Evolutionary conservation across 2,888 invertebrate species (phyloP), one percentile per base, ranked within the genome.

Genomic region (Volucella zonaria): DNA sequence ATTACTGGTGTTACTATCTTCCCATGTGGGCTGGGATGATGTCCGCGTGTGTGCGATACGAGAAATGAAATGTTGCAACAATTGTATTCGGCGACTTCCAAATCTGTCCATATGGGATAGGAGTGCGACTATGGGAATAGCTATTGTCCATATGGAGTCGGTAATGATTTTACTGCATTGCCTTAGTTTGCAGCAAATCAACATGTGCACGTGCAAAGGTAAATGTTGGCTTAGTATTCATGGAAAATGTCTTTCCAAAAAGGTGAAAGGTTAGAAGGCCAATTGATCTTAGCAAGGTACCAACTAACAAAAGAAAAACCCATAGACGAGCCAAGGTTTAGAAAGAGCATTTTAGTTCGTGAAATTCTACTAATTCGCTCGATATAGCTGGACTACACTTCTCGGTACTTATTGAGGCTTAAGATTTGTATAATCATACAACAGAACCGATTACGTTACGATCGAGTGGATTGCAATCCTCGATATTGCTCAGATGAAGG

Each of bases 51-150:
- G 85, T 81, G 81, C 85, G 76, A 85, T 85, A 85, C 85, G 85
- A 81, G 85, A 85, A 81, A 85, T 85, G 85, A 85, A 73, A 81
- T 81, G 62, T 73, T 73, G 81, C 76, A 76, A 64, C 76, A 76
- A 68, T 73, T 62, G 71, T 45, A 73, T 77, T 67, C 68, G 45
- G 47, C 8, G 49, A 56, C 75, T 66, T 59, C 66, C 70, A 67
- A 81, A 80, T 76, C 62, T 76, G 76, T 51, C 81, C 68, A 81
- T 68, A 85, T 64, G 76, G 80, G 31, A 38, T 42, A 62, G 47
- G 10, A 43, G 38, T 51, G 43, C 64, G 47, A 14, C 52, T 58
- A 61, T 56, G 75, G 54, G 76, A 66, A 71, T 31, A 18, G 18
- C 1, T 18, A 42, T 76, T 4, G 4, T 31, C 43, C 40, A 2